These are phyloP conservation scores for Drosophila sechellia DNA, from an alignment of 1,140 invertebrate genomes.

Conservation along the genomic window DNA sequence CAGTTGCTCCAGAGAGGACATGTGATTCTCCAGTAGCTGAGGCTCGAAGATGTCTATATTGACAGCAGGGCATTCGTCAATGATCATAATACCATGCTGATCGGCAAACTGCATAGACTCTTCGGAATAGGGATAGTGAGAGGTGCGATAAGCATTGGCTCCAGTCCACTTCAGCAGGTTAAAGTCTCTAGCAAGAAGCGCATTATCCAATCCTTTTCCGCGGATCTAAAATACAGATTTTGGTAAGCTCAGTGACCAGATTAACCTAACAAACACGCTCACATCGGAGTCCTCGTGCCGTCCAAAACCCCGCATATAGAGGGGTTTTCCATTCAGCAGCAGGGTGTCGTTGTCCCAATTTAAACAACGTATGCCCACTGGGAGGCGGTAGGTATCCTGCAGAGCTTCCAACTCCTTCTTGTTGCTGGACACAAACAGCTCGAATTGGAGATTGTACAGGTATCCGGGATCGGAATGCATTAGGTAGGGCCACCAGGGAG, in stretches of 20 bases:
- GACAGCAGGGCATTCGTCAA: constrained; percentile 97
- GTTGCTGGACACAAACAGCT: constrained; percentile 25
- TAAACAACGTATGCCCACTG: constrained; percentile 94
- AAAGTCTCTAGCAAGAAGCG: constrained; percentile 95
- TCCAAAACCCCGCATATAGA: constrained; percentile 97
- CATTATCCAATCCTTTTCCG: constrained; percentile 95
- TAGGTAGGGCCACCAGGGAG: constrained; percentile 96
- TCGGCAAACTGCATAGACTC: constrained; percentile 98
- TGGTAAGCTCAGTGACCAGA: background rate
- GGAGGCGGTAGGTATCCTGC: constrained; percentile 92
- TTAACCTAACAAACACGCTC: constrained; percentile 55
- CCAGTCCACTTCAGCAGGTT: constrained; percentile 97
- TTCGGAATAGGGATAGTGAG: constrained; percentile 99
- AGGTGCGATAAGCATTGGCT: constrained; percentile 97
- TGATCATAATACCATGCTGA: constrained; percentile 96
- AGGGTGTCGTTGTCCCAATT: constrained; percentile 90
- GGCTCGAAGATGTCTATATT: constrained; percentile 88
- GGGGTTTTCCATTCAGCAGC: constrained; percentile 92
- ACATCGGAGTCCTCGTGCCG: constrained; percentile 97
- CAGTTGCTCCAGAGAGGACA: constrained; percentile 93
- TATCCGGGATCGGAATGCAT: constrained; percentile 93
- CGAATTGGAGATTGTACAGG: constrained; percentile 88
- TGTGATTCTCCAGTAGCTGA: constrained; percentile 90
- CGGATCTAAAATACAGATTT: constrained; percentile 87
- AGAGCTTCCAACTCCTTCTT: constrained; percentile 70